These are phyloP conservation scores for Hafferia zeledoni DNA, from an alignment of 2,797 vertebrate genomes.

Conservation along the genomic window DNA sequence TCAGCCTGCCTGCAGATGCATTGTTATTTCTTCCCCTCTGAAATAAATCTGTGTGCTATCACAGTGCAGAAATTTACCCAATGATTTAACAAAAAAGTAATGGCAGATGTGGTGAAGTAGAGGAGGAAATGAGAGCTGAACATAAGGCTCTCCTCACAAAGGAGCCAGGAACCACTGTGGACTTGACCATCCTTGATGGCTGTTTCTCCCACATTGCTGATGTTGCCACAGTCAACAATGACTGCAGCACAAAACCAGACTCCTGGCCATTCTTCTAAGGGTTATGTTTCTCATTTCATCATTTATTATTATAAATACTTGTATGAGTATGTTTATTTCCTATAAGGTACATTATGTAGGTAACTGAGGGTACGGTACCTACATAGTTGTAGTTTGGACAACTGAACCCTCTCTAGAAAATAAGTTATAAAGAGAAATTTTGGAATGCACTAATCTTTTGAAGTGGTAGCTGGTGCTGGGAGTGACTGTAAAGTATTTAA, in stretches of 20 bases:
- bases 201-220: background rate
- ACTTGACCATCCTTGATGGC: background rate
- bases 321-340: background rate
- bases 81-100: background rate
- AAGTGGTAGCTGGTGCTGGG: slow-evolving; percentile 51
- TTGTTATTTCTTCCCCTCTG: background rate
- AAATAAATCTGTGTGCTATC: background rate
- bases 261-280: background rate
- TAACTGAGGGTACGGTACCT: background rate
- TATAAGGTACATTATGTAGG: background rate
- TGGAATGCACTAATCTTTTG: slow-evolving; percentile 66
- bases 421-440: slow-evolving; percentile 21
- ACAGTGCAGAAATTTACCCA: background rate
- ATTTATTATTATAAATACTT: background rate
- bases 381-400: background rate
- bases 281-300: background rate
- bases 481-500: slow-evolving; percentile 70
- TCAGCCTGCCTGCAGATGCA: background rate
- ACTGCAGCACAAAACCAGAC: background rate
- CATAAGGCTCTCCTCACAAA: background rate
- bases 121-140: background rate
- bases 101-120: accelerated
- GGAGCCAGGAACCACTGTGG: background rate
- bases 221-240: background rate
- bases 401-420: slow-evolving; percentile 32